Conservation (phyloP, 2,797 vertebrate genomes). For the Australoheros facetus region DNA sequence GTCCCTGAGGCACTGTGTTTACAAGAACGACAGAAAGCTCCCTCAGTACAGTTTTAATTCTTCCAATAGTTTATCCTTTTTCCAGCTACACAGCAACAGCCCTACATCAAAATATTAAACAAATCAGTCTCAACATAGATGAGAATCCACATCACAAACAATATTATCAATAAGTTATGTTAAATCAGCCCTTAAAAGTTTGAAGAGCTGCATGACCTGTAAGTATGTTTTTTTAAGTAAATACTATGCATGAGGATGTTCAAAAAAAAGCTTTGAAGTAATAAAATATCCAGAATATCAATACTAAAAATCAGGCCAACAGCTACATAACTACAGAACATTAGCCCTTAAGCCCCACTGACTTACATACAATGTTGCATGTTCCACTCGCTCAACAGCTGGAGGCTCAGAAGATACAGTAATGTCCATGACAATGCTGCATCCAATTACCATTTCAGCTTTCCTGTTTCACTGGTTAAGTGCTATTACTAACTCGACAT, state of each 20-base stretch:
- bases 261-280: neutral
- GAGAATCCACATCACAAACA: neutral
- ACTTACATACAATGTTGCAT: slow-evolving; percentile 12
- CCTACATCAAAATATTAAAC: neutral
- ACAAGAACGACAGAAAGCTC: neutral
- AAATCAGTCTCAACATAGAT: neutral
- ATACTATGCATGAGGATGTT: neutral
- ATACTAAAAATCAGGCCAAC: slow-evolving; percentile 15
- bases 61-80: neutral
- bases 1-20: neutral
- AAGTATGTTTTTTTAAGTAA: neutral
- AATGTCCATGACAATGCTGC: neutral
- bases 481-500: neutral
- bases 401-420: neutral
- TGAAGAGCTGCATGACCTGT: neutral
- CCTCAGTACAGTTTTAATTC: neutral
- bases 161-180: neutral
- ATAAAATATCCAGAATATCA: slow-evolving; percentile 3
- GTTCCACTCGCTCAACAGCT: neutral
- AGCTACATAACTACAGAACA: slow-evolving; percentile 28
- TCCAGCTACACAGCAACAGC: neutral
- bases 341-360: slow-evolving; percentile 24
- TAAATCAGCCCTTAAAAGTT: neutral
- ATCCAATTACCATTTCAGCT: neutral
- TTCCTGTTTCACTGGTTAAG: slow-evolving; percentile 1